A percentile compares a stretch with the other conserved stretches of the same genome.
phyloP scores from a whole-genome alignment of 2,888 invertebrate genomes.

The Andrena dorsata region DNA sequence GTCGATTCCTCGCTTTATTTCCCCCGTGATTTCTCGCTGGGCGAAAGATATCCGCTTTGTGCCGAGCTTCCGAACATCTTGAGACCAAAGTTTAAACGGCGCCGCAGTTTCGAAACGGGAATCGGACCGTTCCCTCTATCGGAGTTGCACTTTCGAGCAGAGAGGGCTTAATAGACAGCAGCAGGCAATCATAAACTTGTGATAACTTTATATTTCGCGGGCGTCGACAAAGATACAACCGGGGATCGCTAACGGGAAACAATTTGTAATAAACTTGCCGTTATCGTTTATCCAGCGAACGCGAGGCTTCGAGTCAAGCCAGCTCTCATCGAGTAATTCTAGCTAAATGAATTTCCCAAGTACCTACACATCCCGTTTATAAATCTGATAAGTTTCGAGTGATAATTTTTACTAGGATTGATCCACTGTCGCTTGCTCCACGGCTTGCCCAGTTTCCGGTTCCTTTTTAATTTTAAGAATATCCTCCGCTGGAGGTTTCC shows the following conservation, averaged over 20 bases:
- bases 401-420: conserved; percentile 25
- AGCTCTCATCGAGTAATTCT: not conserved
- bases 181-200: conserved; percentile 53
- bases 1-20: conserved; percentile 36
- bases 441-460: conserved; percentile 31
- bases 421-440: conserved; percentile 13
- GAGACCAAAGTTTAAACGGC: conserved; percentile 59
- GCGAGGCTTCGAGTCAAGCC: not conserved
- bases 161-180: conserved; percentile 27
- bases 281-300: not conserved
- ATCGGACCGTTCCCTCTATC: conserved; percentile 22
- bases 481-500: conserved; percentile 51
- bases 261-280: conserved; percentile 19
- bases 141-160: not conserved
- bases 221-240: conserved; percentile 58
- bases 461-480: conserved; percentile 62
- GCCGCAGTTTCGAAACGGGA: conserved; percentile 29
- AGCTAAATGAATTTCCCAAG: too few relatives aligned
- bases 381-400: not conserved
- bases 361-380: too few relatives aligned
- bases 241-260: conserved; percentile 51
- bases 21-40: conserved; percentile 24
- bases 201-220: conserved; percentile 66
- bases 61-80: conserved; percentile 19
- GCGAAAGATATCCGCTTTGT: conserved; percentile 8